A percentile compares a stretch with the other conserved stretches of the same genome.
Conservation (phyloP, 2,888 invertebrate species). For the Diachrysia chrysitis region DNA sequence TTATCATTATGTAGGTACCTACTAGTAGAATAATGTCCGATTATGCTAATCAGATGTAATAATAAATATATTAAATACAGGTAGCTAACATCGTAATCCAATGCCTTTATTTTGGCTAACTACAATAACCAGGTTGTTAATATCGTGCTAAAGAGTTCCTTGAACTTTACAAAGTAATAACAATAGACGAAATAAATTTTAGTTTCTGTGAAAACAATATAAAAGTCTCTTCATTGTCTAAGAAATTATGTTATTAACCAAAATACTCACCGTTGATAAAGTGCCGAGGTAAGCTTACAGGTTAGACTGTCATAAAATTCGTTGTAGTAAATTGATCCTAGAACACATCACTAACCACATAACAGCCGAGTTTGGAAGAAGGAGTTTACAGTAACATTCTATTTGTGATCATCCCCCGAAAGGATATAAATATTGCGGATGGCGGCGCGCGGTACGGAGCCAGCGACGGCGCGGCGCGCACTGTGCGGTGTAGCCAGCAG, state of each 20-base stretch:
- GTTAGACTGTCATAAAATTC: slow-evolving; percentile 43
- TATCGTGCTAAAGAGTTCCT: slow-evolving; percentile 15
- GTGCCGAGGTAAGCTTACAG: slow-evolving; percentile 28
- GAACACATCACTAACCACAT: slow-evolving; percentile 66
- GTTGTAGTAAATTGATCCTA: slow-evolving; percentile 51
- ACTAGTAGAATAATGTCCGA: slow-evolving; percentile 33
- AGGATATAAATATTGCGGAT: slow-evolving; percentile 51
- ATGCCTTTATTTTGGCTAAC: neutral
- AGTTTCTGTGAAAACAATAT: slow-evolving; percentile 8
- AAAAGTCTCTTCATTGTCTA: slow-evolving; percentile 7
- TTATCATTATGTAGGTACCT: slow-evolving; percentile 22
- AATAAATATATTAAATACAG: neutral
- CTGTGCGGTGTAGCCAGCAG: slow-evolving; percentile 25
- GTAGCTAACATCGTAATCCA: slow-evolving; percentile 7
- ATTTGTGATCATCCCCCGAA: slow-evolving; percentile 52
- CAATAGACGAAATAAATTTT: slow-evolving; percentile 11
- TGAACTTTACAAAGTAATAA: slow-evolving; percentile 29
- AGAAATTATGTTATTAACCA: slow-evolving; percentile 15
- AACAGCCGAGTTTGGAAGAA: slow-evolving; percentile 58
- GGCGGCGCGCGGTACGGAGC: slow-evolving; percentile 46
- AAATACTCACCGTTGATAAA: slow-evolving; percentile 48
- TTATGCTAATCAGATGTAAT: slow-evolving; percentile 16
- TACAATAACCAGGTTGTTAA: slow-evolving; percentile 12
- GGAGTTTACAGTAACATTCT: slow-evolving; percentile 56
- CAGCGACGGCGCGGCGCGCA: slow-evolving; percentile 51